A percentile compares a stretch with the other conserved stretches of the same genome.
Evolutionary conservation across 92 coral and sea anemone species (phyloP).

Genomic region (Phymanthus crucifer): DNA sequence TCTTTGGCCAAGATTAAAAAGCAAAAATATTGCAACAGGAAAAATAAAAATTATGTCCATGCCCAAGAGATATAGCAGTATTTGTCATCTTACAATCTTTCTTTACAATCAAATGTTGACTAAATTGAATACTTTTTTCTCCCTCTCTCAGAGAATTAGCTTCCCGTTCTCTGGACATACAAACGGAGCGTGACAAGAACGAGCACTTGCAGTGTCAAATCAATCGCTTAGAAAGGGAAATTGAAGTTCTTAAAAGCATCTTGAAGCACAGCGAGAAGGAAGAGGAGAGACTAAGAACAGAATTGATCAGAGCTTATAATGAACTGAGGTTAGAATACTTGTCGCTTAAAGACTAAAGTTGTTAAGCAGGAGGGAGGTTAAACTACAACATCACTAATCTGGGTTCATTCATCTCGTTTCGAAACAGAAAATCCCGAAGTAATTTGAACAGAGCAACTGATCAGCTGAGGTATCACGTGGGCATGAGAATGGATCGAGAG

Average conservation of each 20-base stretch:
- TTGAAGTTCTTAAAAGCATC: constrained; percentile 31
- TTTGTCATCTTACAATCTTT: no score
- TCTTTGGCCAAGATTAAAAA: no score
- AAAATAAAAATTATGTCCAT: no score
- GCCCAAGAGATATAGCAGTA: no score
- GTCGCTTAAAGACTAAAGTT: no score
- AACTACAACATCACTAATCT: not conserved
- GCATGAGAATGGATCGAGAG: not conserved
- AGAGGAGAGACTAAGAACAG: constrained; percentile 37
- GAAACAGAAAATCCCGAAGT: not conserved
- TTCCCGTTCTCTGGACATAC: constrained; percentile 25
- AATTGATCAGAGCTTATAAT: constrained; percentile 27
- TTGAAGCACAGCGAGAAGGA: constrained; percentile 33
- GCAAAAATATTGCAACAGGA: no score
- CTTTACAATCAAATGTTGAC: no score
- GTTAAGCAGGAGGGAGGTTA: no score
- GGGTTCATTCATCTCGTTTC: not conserved
- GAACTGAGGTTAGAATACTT: constrained; percentile 27
- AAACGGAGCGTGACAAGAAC: constrained; percentile 30
- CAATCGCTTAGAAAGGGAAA: constrained; percentile 23
- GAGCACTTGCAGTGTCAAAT: constrained; percentile 10
- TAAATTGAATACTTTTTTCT: not conserved
- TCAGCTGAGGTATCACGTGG: not conserved
- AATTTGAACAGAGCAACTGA: not conserved
- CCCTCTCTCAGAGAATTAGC: constrained; percentile 21